phyloP scores from a whole-genome alignment of 1,140 invertebrate genomes.

The Amyelois transitella region DNA sequence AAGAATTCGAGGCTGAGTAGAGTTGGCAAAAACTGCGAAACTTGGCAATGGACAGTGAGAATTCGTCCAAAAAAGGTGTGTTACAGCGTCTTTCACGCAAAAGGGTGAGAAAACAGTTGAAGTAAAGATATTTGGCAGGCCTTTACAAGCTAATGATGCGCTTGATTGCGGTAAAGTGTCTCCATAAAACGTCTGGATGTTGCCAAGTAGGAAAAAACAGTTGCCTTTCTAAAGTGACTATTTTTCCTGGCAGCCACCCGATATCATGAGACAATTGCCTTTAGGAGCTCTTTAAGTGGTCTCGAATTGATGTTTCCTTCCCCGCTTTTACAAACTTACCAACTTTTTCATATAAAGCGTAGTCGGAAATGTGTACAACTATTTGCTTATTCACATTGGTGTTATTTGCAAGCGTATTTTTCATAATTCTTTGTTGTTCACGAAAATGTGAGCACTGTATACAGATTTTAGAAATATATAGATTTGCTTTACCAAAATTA shows the following conservation, averaged over 20 bases:
- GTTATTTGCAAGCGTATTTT: neutral
- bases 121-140: conserved; percentile 68
- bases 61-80: conserved; percentile 60
- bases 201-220: conserved; percentile 70
- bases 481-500: too few relatives aligned
- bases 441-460: too few relatives aligned
- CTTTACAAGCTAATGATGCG: conserved; percentile 68
- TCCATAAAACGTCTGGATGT: conserved; percentile 65
- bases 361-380: neutral
- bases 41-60: conserved; percentile 42
- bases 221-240: conserved; percentile 60
- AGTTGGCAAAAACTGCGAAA: conserved; percentile 38
- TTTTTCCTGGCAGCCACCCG: conserved; percentile 62
- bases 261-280: conserved; percentile 68
- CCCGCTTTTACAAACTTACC: conserved; percentile 21
- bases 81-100: conserved; percentile 52
- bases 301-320: conserved; percentile 51
- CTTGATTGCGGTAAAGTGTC: conserved; percentile 71
- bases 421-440: neutral
- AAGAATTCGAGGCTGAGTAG: conserved; percentile 16
- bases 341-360: conserved; percentile 2
- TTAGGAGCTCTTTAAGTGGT: conserved; percentile 46
- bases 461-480: too few relatives aligned
- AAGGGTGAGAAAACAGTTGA: conserved; percentile 58
- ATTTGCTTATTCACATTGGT: neutral